Conservation (phyloP, 2,797 vertebrate genomes). For the Sebastes flavidus region DNA sequence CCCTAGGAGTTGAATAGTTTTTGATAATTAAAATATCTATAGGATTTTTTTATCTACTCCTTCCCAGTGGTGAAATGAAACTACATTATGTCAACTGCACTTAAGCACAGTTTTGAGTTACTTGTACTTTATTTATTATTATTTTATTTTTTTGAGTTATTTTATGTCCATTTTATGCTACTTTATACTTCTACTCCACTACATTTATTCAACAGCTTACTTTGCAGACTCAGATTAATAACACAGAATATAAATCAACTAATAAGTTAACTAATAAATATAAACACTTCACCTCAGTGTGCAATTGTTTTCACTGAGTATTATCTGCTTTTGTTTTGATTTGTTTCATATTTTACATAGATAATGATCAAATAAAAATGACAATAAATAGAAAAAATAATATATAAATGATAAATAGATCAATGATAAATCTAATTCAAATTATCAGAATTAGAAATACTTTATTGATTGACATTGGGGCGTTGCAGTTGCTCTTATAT, state of each 20-base stretch:
- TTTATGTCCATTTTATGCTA: background rate
- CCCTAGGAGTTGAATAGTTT: background rate
- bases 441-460: too few relatives aligned
- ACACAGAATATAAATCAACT: fast-evolving
- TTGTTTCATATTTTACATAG: too few relatives aligned
- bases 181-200: background rate
- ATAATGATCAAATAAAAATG: too few relatives aligned
- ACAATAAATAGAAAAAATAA: too few relatives aligned
- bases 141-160: too few relatives aligned
- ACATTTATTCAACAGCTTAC: background rate
- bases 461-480: too few relatives aligned
- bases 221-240: background rate
- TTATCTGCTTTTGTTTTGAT: too few relatives aligned
- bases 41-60: background rate
- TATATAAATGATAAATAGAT: too few relatives aligned
- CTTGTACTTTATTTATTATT: background rate
- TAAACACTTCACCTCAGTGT: background rate
- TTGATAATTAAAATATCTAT: background rate
- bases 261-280: background rate
- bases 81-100: background rate
- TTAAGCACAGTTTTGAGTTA: background rate
- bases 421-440: too few relatives aligned
- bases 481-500: too few relatives aligned
- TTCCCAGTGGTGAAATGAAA: background rate
- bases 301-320: background rate